Base-by-base conservation (phyloP, 2,797 vertebrate species). In the Leptoclinus maculatus region DNA sequence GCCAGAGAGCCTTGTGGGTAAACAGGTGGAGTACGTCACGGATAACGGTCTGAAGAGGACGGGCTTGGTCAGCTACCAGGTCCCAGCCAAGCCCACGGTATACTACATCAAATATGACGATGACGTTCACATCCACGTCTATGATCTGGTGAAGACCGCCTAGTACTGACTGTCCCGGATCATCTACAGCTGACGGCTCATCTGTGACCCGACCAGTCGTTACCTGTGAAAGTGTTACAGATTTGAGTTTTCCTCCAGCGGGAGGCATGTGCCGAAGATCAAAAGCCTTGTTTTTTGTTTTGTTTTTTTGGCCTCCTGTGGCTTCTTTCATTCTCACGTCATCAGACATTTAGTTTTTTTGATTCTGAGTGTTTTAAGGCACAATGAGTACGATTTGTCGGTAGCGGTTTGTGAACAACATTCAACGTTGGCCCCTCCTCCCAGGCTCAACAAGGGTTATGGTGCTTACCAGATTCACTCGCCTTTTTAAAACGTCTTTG, bases 71-170 rank as follows among this genome's bases (percentile, higher is more conserved):
- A 96, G 96, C 92, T 96, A 95, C 88, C 96, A 96, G 86, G 96
- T 96, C 51, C 96, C 95, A 0, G 96, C 96, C n/a, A 96, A 96
- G 78, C 96, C 96, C 63, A 96, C 96, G 0, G 96, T 96, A 49
- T 96, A 96, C 89, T 96, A 96, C 93, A 96, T 96, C 83, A 96
- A 96, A 84, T 96, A 96, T 56, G 95, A 96, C 19, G 96, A 96
- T 38, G 96, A 96, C 41, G 95, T 96, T 80, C 96, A 96, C 94
- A 94, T 96, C 79, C 95, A 96, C 51, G 96, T 96, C 79, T 96
- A 96, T 27, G 95, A 96, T 80, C 92, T 96, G 84, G 95, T 96
- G 87, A 96, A 96, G 92, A 96, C 96, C 79, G 95, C 96, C 91
- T 96, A 96, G 89, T 88, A 87, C 67, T 84, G 91, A 92, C 89